Base-by-base conservation (phyloP, 1,140 invertebrate genomes). In the Drosophila lacteicornis region DNA sequence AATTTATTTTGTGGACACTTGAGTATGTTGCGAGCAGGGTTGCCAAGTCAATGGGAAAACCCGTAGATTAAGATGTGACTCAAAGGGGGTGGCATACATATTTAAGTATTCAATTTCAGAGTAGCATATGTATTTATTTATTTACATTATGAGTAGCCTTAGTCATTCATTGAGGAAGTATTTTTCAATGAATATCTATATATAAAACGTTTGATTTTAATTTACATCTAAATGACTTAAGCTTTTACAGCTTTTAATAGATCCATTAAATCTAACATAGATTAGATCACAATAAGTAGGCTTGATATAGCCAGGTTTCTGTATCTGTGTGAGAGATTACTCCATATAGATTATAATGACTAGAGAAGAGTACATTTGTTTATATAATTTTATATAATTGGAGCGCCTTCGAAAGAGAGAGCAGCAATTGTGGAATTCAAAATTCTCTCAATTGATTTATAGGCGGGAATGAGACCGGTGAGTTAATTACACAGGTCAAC, bases 11-110 rank as follows among this genome's bases (percentile, higher is more conserved):
- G 76, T 53, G 33, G n/a, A 17, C 42, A 50, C 33, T 74, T 56
- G 33, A 53, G 47, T 19, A 51, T 50, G 47, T 66, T 69, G 62
- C 15, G 11, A 40, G 27, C 15, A 76, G 82, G 49, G 82, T 81
- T 81, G 78, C 38, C 82, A 22, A 49, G 38, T 38, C 33, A 68
- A 27, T 1, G 51, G 30, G 11, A n/a, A 73, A 51, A 38, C 38
- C 27, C 67, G 7, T 19, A 38, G 7, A 73, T 58, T 50, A 33
- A 27, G 1, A 15, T 17, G 12, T 73, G 70, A 73, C 46, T 73
- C 70, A 71, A 36, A 13, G 2, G 27, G 49, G 36, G 36, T 43
- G 27, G 3, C 8, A 42, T 40, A 38, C 4, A 22, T 47, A 22
- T 11, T 25, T 33, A 27, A 40, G 51, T 51, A 40, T 61, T 61